Percentiles rank a stretch among this genome's conserved stretches.
Evolutionary conservation across 2,888 invertebrate genomes (phyloP).

Genomic region (Petrolisthes manimaculis): DNA sequence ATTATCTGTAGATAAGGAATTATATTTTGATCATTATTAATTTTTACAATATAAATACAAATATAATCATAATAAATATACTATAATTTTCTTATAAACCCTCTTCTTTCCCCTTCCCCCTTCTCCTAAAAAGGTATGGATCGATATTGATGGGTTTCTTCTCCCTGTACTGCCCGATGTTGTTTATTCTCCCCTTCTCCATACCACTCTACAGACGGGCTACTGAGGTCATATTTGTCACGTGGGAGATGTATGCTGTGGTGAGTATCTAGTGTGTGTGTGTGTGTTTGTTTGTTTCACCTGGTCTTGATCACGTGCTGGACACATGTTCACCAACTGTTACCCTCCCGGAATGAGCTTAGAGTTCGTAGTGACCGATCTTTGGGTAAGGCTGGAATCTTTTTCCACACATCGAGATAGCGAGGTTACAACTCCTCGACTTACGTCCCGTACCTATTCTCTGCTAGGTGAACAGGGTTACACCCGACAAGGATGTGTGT

Average conservation of each 20-base stretch:
- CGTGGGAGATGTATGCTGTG: slow-evolving; percentile 87
- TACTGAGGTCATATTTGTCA: slow-evolving; percentile 80
- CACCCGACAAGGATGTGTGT: too few relatives aligned
- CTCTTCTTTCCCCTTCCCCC: background rate
- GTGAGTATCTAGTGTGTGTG: background rate
- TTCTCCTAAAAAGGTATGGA: slow-evolving; percentile 70
- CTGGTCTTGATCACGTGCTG: too few relatives aligned
- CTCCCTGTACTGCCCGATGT: slow-evolving; percentile 77
- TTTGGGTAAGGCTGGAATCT: too few relatives aligned
- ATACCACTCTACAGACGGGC: slow-evolving; percentile 78
- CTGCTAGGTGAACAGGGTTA: too few relatives aligned
- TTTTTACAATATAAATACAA: background rate
- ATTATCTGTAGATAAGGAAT: background rate
- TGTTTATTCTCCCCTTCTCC: slow-evolving; percentile 80
- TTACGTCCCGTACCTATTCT: background rate
- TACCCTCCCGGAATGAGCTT: too few relatives aligned
- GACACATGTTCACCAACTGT: too few relatives aligned
- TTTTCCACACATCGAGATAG: too few relatives aligned
- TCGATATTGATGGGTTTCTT: slow-evolving; percentile 74
- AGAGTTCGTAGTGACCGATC: too few relatives aligned
- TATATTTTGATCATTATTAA: background rate
- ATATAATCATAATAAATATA: background rate
- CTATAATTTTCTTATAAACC: background rate
- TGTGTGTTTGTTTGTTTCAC: background rate
- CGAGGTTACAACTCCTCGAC: background rate